Evolutionary conservation across 2,113 vertebrate species (phyloP), one percentile per base, ranked within the genome.

Genomic region (Verasper variegatus): DNA sequence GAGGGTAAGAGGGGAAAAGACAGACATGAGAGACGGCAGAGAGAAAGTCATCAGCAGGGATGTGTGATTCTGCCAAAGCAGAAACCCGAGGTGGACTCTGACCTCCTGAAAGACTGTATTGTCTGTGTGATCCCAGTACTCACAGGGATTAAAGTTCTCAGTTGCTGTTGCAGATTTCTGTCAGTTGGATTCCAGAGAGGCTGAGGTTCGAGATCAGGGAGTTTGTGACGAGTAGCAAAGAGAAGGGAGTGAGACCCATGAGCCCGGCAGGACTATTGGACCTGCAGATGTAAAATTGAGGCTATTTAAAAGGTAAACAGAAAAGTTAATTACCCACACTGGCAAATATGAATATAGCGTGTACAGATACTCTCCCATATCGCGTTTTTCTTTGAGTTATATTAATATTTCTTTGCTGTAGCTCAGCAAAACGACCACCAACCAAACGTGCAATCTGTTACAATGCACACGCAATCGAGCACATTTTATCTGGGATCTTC

Each of bases 51-150:
- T 71, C 72, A 45, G 15, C 0, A 1, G 49, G 68, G 26, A 49
- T 42, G 60, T 15, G 31, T 57, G 40, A 47, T 47, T 27, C 0
- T 68, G 58, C 47, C 64, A 79, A 40, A 57, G 37, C 42, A 71
- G 79, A 68, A 82, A 83, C 62, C 78, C 37, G 65, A 74, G 18
- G 47, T 51, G 18, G 15, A 51, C 47, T 51, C 47, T 4, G 1
- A 6, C 17, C 47, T 15, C 47, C 47, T 78, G 72, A 88, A 86
- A 80, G 83, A 66, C 54, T 18, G 62, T n/a, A 56, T 78, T 86
- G 73, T 86, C 12, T 56, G 7, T 60, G 68, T 21, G 0, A 9
- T 37, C 7, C 20, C n/a, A 12, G 20, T 1, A 23, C 65, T 68
- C 64, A 17, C 61, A 23, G 35, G 4, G 35, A 21, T 42, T n/a